These are phyloP conservation scores for Fistularia commersonii DNA, from an alignment of 2,797 vertebrate genomes.

Conservation along the genomic window DNA sequence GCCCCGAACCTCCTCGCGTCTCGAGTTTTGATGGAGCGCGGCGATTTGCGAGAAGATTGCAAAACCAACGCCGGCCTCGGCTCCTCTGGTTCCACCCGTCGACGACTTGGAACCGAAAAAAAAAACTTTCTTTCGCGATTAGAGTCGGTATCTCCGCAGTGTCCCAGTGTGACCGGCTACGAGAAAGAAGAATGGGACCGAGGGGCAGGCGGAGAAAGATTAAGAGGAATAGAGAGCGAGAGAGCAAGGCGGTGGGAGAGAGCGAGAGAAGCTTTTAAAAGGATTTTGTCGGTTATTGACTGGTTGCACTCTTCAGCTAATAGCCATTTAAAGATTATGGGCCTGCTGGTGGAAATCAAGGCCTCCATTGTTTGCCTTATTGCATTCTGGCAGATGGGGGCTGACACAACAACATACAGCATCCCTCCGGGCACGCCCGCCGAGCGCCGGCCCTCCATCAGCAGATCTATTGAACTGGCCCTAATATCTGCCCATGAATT, in stretches of 20 bases:
- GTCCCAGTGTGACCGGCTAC: conserved; percentile 54
- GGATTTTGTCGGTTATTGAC: conserved; percentile 88
- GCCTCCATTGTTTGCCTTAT: conserved; percentile 88
- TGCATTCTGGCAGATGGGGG: conserved; percentile 87
- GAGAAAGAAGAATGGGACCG: conserved; percentile 29
- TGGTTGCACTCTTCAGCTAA: conserved; percentile 88
- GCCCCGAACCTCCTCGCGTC: no score
- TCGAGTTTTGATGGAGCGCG: no score
- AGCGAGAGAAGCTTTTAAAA: conserved; percentile 83
- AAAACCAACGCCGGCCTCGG: no score
- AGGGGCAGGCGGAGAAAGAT: conserved; percentile 33
- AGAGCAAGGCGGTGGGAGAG: conserved; percentile 46
- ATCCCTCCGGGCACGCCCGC: conserved; percentile 79
- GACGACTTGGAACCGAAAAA: conserved; percentile 6
- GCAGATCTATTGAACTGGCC: conserved; percentile 84
- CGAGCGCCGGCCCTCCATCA: conserved; percentile 79
- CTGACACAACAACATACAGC: conserved; percentile 85
- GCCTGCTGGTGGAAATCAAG: conserved; percentile 88
- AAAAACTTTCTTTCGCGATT: conserved; percentile 14
- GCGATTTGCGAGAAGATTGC: no score
- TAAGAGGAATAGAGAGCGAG: conserved; percentile 37
- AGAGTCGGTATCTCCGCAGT: conserved; percentile 25
- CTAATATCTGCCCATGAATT: conserved; percentile 86
- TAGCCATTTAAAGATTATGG: conserved; percentile 90
- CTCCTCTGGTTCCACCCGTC: no score